Evolutionary conservation across 2,888 invertebrate species (phyloP).

Genomic region (Microctonus brassicae): DNA sequence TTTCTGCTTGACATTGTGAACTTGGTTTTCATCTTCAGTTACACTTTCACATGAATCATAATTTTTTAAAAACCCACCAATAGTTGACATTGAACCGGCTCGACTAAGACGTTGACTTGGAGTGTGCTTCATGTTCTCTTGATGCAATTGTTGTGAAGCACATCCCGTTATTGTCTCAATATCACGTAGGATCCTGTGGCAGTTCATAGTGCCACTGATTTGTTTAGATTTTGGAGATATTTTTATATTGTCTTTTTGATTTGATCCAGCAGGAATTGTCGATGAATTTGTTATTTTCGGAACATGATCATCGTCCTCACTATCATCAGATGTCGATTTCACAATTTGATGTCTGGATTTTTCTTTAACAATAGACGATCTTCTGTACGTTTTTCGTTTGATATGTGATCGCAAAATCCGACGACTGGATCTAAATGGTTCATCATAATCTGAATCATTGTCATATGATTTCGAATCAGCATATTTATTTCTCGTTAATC

Average conservation of each 20-base stretch:
- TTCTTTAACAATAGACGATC: not conserved
- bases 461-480: slow-evolving; percentile 38
- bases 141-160: not conserved
- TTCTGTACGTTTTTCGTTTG: not conserved
- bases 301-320: slow-evolving; percentile 18
- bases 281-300: not conserved
- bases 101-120: not conserved
- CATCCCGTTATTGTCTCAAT: not conserved
- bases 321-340: not conserved
- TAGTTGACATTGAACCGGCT: slow-evolving; percentile 8
- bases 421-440: not conserved
- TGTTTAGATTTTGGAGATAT: too few species aligned
- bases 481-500: slow-evolving; percentile 36
- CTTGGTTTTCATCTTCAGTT: slow-evolving; percentile 46
- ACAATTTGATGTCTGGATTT: not conserved
- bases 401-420: not conserved
- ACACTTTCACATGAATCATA: slow-evolving; percentile 51
- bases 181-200: not conserved
- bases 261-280: not conserved
- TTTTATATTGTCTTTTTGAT: not conserved
- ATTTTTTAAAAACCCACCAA: slow-evolving; percentile 12
- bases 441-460: slow-evolving; percentile 34
- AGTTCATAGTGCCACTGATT: not conserved
- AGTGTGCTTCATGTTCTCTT: not conserved
- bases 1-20: not conserved